Conservation (phyloP, 2,797 vertebrate species). For the Sebastiscus albofasciatus region DNA sequence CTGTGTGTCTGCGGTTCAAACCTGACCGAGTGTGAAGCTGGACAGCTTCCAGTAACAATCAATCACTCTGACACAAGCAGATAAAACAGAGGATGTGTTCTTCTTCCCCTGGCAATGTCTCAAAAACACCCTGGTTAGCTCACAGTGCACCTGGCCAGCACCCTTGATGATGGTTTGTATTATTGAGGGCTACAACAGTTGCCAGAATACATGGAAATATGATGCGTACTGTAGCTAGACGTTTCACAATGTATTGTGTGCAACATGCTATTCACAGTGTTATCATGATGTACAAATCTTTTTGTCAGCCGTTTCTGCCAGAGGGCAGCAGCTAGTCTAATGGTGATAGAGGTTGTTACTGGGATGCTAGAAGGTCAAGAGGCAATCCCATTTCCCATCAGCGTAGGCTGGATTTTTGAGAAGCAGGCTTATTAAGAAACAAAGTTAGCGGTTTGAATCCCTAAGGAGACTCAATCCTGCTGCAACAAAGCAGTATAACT, state of each 20-base stretch:
- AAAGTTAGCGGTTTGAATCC: not conserved
- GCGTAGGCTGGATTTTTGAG: not conserved
- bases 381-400: slow-evolving; percentile 38
- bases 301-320: slow-evolving; percentile 48
- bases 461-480: not conserved
- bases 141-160: slow-evolving; percentile 54
- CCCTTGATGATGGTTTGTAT: slow-evolving; percentile 44
- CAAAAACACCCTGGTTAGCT: slow-evolving; percentile 42
- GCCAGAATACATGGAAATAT: slow-evolving; percentile 33
- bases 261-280: slow-evolving; percentile 5
- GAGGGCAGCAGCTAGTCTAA: slow-evolving; percentile 8
- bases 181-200: slow-evolving; percentile 27
- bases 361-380: slow-evolving; percentile 50
- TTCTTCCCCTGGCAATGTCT: slow-evolving; percentile 45
- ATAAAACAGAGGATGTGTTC: slow-evolving; percentile 59
- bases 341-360: slow-evolving; percentile 32
- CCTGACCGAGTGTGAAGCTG: slow-evolving; percentile 53
- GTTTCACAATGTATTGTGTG: not conserved
- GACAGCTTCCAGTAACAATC: slow-evolving; percentile 63
- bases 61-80: slow-evolving; percentile 63
- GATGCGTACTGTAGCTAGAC: slow-evolving; percentile 22
- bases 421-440: slow-evolving; percentile 2
- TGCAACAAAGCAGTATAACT: not conserved
- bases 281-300: slow-evolving; percentile 30
- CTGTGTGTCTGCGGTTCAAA: slow-evolving; percentile 44